Percentiles rank a stretch among this genome's conserved stretches.
Evolutionary conservation across 2,113 vertebrate species (phyloP).

Genomic region (Clarias gariepinus): DNA sequence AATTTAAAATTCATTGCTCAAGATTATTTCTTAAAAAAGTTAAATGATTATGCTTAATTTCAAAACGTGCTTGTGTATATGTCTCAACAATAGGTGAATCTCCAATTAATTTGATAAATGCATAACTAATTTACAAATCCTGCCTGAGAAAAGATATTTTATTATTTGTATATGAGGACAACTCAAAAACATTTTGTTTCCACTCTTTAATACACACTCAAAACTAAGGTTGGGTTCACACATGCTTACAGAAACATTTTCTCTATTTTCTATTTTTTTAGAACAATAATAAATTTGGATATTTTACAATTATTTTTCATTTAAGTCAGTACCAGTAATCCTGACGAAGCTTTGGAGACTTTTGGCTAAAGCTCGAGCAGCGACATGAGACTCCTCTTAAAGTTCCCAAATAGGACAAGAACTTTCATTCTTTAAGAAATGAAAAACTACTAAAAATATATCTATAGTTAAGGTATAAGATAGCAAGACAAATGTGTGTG

Average conservation of each 20-base stretch:
- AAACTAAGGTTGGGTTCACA: neutral
- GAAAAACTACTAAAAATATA: neutral
- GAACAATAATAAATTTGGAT: neutral
- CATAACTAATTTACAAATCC: neutral
- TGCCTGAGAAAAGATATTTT: neutral
- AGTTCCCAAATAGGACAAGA: neutral
- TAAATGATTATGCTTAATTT: neutral
- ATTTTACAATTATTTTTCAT: neutral
- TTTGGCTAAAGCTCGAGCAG: neutral
- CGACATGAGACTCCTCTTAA: neutral
- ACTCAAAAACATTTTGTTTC: constrained; percentile 9
- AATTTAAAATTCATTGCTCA: neutral
- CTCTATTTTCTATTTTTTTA: neutral
- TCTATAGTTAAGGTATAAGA: too few species aligned
- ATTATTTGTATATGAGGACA: constrained; percentile 8
- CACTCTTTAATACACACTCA: neutral
- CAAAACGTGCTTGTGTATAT: neutral
- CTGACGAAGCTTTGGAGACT: neutral
- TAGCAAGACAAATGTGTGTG: too few species aligned
- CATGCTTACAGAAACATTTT: neutral
- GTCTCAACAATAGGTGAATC: neutral
- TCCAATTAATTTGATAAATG: neutral
- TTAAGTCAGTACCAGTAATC: neutral
- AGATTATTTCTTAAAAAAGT: neutral
- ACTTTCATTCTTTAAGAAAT: neutral